Percentiles rank a stretch among this genome's conserved stretches.
These are phyloP conservation scores for Quiscalus mexicanus DNA, from an alignment of 2,113 vertebrate genomes.

Conservation along the genomic window DNA sequence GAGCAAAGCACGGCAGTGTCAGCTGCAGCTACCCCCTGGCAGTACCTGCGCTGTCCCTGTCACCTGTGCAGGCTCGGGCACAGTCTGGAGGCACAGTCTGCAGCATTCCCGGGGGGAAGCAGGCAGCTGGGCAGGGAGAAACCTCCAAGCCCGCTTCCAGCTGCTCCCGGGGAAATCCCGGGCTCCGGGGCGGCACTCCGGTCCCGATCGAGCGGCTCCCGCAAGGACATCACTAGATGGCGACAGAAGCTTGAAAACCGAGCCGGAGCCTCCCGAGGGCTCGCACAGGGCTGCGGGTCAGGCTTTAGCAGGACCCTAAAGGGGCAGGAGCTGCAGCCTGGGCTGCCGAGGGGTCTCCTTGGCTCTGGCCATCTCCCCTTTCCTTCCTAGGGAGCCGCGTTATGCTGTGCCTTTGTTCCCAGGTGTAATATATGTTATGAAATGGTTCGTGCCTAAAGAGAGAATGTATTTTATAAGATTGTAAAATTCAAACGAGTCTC, in stretches of 20 bases:
- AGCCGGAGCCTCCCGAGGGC: rapidly evolving
- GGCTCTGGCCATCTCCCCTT: background rate
- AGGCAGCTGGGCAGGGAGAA: background rate
- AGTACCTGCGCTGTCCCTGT: too few relatives aligned
- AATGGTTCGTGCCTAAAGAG: too few relatives aligned
- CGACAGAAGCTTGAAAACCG: background rate
- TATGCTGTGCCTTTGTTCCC: rapidly evolving
- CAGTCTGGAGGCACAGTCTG: rapidly evolving
- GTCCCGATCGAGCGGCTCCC: rapidly evolving
- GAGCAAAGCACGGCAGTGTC: background rate
- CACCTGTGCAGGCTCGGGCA: rapidly evolving
- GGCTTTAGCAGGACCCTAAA: rapidly evolving
- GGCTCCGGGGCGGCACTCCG: rapidly evolving
- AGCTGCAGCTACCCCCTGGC: rapidly evolving
- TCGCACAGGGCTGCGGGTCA: background rate
- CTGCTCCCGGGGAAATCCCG: rapidly evolving
- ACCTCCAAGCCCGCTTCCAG: background rate
- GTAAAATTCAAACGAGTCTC: too few relatives aligned
- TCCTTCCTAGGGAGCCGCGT: background rate
- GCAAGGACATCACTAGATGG: slow-evolving; percentile 23
- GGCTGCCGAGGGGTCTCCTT: background rate
- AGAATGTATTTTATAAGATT: too few relatives aligned
- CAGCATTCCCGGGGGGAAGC: background rate
- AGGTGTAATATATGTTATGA: too few relatives aligned
- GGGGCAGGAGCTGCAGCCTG: background rate